These are phyloP conservation scores for Platerodrilus igneus DNA, from an alignment of 2,888 invertebrate genomes.

Conservation along the genomic window DNA sequence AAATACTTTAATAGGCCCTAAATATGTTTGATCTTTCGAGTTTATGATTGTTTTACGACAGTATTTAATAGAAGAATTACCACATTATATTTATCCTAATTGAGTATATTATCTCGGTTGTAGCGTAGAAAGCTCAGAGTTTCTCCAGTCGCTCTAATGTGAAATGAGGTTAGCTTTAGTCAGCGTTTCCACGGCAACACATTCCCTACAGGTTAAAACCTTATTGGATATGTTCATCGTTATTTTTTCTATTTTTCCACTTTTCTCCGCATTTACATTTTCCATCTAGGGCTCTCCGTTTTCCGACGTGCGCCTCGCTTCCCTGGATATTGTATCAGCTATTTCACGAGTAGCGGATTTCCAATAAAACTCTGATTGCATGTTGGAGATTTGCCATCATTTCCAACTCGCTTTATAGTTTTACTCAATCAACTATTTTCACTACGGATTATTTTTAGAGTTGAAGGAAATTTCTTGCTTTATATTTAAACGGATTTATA, in stretches of 20 bases:
- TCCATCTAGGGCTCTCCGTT: slow-evolving; percentile 44
- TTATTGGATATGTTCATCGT: slow-evolving; percentile 49
- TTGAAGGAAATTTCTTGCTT: no score
- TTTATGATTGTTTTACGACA: no score
- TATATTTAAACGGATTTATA: no score
- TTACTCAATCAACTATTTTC: slow-evolving; percentile 33
- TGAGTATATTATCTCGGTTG: slow-evolving; percentile 22
- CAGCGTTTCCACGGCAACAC: slow-evolving; percentile 43
- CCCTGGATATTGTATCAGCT: slow-evolving; percentile 37
- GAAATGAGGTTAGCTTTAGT: slow-evolving; percentile 41
- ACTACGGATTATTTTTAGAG: slow-evolving; percentile 23
- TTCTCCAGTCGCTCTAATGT: slow-evolving; percentile 41
- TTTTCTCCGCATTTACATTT: slow-evolving; percentile 44
- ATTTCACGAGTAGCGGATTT: slow-evolving; percentile 23
- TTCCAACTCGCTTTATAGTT: slow-evolving; percentile 24
- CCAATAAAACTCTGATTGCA: slow-evolving; percentile 26
- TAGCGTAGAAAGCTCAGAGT: slow-evolving; percentile 23
- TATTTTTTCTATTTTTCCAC: slow-evolving; percentile 45
- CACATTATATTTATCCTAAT: slow-evolving; percentile 22
- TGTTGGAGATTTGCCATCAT: slow-evolving; percentile 28
- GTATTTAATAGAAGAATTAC: no score
- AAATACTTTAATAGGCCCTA: no score
- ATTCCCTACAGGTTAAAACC: slow-evolving; percentile 48
- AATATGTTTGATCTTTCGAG: no score
- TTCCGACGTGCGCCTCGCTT: slow-evolving; percentile 40